A percentile compares a stretch with the other conserved stretches of the same genome.
These are phyloP conservation scores for Rhinella marina DNA, from an alignment of 2,797 vertebrate genomes.

Conservation along the genomic window DNA sequence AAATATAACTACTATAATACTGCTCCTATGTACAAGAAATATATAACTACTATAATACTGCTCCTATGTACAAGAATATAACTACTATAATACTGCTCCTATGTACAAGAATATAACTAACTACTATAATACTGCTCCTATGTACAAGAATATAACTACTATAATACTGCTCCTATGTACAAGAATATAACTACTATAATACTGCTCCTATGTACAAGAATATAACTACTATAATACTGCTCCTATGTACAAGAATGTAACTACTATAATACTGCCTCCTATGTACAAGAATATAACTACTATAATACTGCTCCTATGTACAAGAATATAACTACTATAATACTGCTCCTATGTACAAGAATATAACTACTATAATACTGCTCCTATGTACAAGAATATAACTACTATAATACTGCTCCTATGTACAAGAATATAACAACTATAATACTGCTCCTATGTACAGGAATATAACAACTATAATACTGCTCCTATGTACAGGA, in stretches of 20 bases:
- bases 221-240: constrained; percentile 12
- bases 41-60: constrained; percentile 14
- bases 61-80: constrained; percentile 16
- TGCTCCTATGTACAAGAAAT: constrained; percentile 7
- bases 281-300: background rate
- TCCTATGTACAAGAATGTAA: constrained; percentile 5
- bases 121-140: constrained; percentile 18
- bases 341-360: background rate
- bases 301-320: background rate
- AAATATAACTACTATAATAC: constrained; percentile 24
- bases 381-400: background rate
- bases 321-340: constrained; percentile 12
- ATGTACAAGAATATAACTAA: constrained; percentile 19
- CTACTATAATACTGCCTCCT: background rate
- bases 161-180: constrained; percentile 1
- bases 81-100: constrained; percentile 18
- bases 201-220: background rate
- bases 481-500: constrained; percentile 2
- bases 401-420: background rate
- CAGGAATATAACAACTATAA: constrained; percentile 9
- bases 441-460: constrained; percentile 14
- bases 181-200: constrained; percentile 15
- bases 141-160: constrained; percentile 4
- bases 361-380: constrained; percentile 11
- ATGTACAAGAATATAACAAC: background rate